phyloP scores from a whole-genome alignment of 2,113 vertebrate species.

The Triplophysa rosa region DNA sequence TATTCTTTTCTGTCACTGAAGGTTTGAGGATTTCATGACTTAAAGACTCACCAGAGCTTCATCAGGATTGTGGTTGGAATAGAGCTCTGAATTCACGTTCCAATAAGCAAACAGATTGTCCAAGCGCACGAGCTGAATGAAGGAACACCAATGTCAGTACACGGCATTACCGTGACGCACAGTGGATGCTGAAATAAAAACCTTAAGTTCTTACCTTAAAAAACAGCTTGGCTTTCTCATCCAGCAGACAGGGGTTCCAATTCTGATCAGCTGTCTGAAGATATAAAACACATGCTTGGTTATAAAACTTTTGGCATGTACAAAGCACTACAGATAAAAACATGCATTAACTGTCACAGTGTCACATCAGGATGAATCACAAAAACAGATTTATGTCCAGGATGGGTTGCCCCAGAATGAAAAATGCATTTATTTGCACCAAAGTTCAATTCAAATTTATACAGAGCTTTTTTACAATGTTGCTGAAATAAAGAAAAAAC shows the following conservation, averaged over 20 bases:
- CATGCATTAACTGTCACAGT: neutral
- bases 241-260: conserved; percentile 91
- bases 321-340: neutral
- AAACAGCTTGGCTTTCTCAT: conserved; percentile 89
- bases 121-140: conserved; percentile 83
- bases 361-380: neutral
- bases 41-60: conserved; percentile 85
- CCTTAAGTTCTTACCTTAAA: conserved; percentile 81
- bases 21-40: neutral
- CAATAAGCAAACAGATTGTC: conserved; percentile 97
- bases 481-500: no score
- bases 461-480: no score
- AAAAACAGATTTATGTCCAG: neutral
- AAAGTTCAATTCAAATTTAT: no score
- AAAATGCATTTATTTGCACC: no score
- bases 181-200: neutral
- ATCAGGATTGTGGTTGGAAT: conserved; percentile 78
- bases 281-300: conserved; percentile 14
- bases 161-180: neutral
- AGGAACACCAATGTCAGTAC: neutral
- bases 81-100: conserved; percentile 92
- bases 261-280: conserved; percentile 88
- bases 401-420: no score
- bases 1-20: no score
- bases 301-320: neutral